Base-by-base conservation (phyloP, 2,113 vertebrate species). In the Aldabrachelys gigantea region DNA sequence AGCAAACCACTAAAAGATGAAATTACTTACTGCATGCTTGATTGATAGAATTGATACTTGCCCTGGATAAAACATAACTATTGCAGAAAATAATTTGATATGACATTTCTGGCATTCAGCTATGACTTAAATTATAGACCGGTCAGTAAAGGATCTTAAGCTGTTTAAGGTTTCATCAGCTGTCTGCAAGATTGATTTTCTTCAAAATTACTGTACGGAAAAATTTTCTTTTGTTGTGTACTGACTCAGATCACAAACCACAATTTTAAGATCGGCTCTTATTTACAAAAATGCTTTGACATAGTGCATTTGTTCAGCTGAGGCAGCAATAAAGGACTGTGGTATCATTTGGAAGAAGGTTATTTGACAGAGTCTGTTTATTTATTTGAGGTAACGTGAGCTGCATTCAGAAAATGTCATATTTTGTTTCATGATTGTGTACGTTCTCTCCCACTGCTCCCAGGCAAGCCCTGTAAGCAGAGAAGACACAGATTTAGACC, bases 351-450 rank as follows among this genome's bases (percentile, higher is more conserved):
- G 98, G 98, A 98, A 98, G 97, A 98, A 97, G 98, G 98, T 98
- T 98, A 98, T 98, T 98, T 98, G 98, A 98, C 98, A 98, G 98
- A 97, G 97, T 84, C 95, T 98, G 98, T 98, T 98, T 98, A 97
- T 98, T 98, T 99, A 98, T 97, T 98, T 98, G 98, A 96, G 92
- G 98, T 98, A 98, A 99, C 97, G 96, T 98, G 98, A 99, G 97
- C 98, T 97, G 97, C 97, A 96, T 98, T 97, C 97, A 98, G 98
- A 98, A 98, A 98, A 98, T 98, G 98, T 98, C 97, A 98, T 98
- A 98, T 98, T 98, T 98, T 98, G 98, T 98, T 98, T 98, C 98
- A 98, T 98, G 98, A 97, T 98, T 98, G 98, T 98, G 98, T 98
- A 98, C 98, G 98, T 98, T 98, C 98, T 98, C 98, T 98, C 97